Conservation (phyloP, 2,888 invertebrate genomes). For the Diloba caeruleocephala region DNA sequence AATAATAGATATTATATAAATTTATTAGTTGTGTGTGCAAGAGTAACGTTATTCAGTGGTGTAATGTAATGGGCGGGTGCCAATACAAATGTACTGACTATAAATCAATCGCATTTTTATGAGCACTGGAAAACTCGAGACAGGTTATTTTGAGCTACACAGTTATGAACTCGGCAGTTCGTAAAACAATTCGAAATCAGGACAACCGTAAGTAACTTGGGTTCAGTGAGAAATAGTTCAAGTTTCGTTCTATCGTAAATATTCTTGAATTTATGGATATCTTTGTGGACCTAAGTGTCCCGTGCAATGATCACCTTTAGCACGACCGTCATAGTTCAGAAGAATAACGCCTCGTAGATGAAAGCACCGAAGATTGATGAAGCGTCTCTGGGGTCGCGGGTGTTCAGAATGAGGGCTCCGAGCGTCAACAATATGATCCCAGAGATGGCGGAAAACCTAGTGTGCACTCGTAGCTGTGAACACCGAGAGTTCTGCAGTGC, state of each 20-base stretch:
- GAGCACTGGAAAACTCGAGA: constrained; percentile 71
- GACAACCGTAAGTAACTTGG: constrained; percentile 50
- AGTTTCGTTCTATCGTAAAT: neutral
- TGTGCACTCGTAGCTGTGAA: too few species aligned
- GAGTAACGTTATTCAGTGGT: constrained; percentile 59
- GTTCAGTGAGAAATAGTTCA: constrained; percentile 17
- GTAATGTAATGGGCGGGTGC: constrained; percentile 71
- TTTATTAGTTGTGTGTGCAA: constrained; percentile 51
- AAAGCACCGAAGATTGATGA: too few species aligned
- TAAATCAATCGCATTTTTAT: constrained; percentile 83
- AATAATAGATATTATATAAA: constrained; percentile 51
- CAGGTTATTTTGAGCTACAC: constrained; percentile 73
- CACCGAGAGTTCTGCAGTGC: too few species aligned
- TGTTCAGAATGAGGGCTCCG: too few species aligned
- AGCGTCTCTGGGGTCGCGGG: too few species aligned
- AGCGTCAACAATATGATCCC: too few species aligned
- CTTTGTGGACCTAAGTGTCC: too few species aligned
- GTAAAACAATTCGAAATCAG: constrained; percentile 71
- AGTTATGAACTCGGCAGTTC: constrained; percentile 76
- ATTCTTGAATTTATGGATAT: too few species aligned
- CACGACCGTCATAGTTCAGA: too few species aligned
- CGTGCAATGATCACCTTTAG: too few species aligned
- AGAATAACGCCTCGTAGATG: too few species aligned
- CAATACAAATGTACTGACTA: constrained; percentile 72
- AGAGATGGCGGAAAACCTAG: too few species aligned